Evolutionary conservation across 2,888 invertebrate species (phyloP).

Genomic region (Trichogramma evanescens): DNA sequence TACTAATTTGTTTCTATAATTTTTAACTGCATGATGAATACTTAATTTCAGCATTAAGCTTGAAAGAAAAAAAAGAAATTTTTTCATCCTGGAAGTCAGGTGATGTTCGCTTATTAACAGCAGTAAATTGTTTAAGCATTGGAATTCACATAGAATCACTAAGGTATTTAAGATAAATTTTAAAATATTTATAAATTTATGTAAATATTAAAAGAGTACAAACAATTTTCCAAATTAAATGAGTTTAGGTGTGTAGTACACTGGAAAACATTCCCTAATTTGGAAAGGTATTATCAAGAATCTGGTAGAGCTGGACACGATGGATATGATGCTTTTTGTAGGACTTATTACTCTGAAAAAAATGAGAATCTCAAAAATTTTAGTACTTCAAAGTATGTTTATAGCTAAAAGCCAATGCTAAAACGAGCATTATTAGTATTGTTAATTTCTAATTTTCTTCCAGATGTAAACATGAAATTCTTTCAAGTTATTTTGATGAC

Average conservation of each 20-base stretch:
- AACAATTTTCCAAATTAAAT: neutral
- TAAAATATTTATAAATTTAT: neutral
- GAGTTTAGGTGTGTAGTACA: conserved; percentile 80
- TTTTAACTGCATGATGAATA: no score
- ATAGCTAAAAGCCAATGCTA: neutral
- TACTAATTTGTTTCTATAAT: no score
- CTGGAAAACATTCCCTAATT: conserved; percentile 88
- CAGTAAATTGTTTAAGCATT: neutral
- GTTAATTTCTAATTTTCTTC: conserved; percentile 23
- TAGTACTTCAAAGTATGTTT: neutral
- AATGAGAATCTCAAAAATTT: conserved; percentile 18
- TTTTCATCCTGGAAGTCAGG: neutral
- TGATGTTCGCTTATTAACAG: neutral
- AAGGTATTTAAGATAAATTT: neutral
- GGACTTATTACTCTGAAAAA: conserved; percentile 63
- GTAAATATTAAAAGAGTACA: neutral
- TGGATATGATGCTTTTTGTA: conserved; percentile 77
- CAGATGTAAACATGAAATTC: conserved; percentile 72
- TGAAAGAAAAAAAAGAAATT: neutral
- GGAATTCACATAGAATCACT: neutral
- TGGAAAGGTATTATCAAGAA: conserved; percentile 91
- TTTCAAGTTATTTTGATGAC: conserved; percentile 83
- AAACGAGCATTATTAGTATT: neutral
- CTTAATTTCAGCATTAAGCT: neutral
- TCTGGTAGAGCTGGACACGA: conserved; percentile 92